These are phyloP conservation scores for Galeopterus variegatus DNA, from an alignment of 2,113 vertebrate species.

Conservation along the genomic window DNA sequence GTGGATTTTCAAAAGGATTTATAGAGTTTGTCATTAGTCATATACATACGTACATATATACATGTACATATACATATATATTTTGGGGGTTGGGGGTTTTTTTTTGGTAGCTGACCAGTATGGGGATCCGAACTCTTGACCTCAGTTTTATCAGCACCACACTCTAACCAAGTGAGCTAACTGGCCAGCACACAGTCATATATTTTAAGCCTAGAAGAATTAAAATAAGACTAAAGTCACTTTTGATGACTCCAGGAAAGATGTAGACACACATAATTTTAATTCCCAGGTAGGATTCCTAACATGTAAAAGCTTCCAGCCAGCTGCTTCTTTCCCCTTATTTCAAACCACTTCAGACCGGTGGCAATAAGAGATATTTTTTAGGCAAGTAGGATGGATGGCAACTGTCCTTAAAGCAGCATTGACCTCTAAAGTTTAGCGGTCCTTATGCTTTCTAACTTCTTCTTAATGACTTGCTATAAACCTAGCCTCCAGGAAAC, in stretches of 20 bases:
- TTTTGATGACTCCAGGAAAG: constrained; percentile 14
- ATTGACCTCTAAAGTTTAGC: not conserved
- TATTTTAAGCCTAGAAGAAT: constrained; percentile 18
- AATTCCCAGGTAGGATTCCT: constrained; percentile 3
- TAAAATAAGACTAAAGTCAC: not conserved
- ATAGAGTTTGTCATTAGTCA: constrained; percentile 4
- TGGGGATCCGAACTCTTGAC: too few species aligned
- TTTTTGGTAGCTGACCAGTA: too few species aligned
- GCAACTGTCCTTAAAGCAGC: not conserved
- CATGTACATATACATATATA: too few species aligned
- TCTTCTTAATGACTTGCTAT: constrained; percentile 8
- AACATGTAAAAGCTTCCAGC: not conserved
- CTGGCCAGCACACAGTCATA: not conserved
- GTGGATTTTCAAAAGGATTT: constrained; percentile 2
- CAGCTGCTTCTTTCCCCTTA: not conserved
- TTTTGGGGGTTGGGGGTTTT: too few species aligned
- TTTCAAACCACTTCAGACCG: not conserved
- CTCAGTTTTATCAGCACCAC: too few species aligned
- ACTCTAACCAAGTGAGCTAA: too few species aligned
- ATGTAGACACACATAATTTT: constrained; percentile 6
- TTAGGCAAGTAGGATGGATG: not conserved
- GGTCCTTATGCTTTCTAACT: not conserved
- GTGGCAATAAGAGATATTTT: not conserved
- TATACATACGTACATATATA: too few species aligned
- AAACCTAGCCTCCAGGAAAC: not conserved